Evolutionary conservation across 2,113 vertebrate species (phyloP), one percentile per base, ranked within the genome.

Genomic region (Spheniscus mendiculus): DNA sequence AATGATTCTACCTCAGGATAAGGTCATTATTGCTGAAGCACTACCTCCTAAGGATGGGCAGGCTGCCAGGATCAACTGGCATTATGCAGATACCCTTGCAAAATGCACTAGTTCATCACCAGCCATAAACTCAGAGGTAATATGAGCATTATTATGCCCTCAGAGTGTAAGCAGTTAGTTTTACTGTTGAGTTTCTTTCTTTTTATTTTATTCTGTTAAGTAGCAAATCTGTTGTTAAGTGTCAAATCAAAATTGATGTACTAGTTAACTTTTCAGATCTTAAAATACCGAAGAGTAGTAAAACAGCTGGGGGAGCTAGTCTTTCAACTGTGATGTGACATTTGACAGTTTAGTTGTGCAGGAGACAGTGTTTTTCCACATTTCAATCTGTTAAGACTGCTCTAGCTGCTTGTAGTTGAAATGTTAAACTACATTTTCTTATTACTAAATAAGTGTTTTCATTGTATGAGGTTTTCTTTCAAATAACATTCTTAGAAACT

Each of bases 1-100:
- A 85, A 99, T 99, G 99, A 99, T 99, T 98, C 99, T 98, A 93
- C 99, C 99, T 94, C 98, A 99, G 87, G 99, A 99, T 96, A 99
- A 98, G 70, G 99, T 99, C 87, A 99, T 99, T 95, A 99, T 99
- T 97, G 99, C 99, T 50, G 99, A 99, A 96, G 99, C 99, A 71
- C 97, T 99, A 89, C 98, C 98, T 93, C 99, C 99, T 38, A 99
- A 99, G 96, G 99, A 99, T 49, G 99, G 99, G 76, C 99, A 99
- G 95, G 97, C 99, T 11, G 99, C 99, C 96, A 99, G 98, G 93
- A 99, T 99, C 96, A 99, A 98, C 91, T 99, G 99, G 99, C 99
- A 99, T 98, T 99, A 99, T 90, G 99, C 99, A 74, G 99, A 99
- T 97, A 98, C 98, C 70, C 98, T 99, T 4, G 85, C 98, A 92